These are phyloP conservation scores for Oasisia sp. DNA, from an alignment of 2,888 invertebrate genomes.

Conservation along the genomic window DNA sequence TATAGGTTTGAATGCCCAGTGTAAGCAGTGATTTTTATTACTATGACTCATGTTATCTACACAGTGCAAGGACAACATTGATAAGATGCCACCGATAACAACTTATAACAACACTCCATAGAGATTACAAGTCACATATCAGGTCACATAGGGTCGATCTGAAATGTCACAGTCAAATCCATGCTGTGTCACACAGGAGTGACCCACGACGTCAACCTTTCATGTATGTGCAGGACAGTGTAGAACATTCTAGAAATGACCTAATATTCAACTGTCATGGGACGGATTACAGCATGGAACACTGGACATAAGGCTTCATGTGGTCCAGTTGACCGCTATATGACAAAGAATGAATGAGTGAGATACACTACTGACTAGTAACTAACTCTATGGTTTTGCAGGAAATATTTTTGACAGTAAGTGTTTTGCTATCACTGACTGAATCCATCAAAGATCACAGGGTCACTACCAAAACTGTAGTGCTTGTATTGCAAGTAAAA, in stretches of 20 bases:
- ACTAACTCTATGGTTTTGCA: background rate
- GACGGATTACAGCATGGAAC: background rate
- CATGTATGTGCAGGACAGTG: background rate
- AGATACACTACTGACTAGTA: background rate
- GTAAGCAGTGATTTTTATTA: background rate
- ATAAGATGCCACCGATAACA: background rate
- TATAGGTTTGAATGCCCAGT: background rate
- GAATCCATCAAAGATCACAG: no score
- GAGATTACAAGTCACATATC: background rate
- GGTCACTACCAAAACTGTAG: no score
- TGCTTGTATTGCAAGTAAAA: no score
- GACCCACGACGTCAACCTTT: background rate
- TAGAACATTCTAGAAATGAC: background rate
- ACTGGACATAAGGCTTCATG: background rate
- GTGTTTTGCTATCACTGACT: background rate
- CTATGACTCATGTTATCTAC: slow-evolving; percentile 6
- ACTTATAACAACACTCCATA: background rate
- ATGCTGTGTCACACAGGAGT: background rate
- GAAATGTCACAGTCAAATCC: background rate
- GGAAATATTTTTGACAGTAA: no score
- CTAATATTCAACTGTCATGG: background rate
- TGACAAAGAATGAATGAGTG: background rate
- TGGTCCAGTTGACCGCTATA: background rate
- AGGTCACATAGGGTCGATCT: background rate
- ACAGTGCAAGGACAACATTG: background rate